phyloP scores from a whole-genome alignment of 1,140 invertebrate species.

The Zelostemma sp. region DNA sequence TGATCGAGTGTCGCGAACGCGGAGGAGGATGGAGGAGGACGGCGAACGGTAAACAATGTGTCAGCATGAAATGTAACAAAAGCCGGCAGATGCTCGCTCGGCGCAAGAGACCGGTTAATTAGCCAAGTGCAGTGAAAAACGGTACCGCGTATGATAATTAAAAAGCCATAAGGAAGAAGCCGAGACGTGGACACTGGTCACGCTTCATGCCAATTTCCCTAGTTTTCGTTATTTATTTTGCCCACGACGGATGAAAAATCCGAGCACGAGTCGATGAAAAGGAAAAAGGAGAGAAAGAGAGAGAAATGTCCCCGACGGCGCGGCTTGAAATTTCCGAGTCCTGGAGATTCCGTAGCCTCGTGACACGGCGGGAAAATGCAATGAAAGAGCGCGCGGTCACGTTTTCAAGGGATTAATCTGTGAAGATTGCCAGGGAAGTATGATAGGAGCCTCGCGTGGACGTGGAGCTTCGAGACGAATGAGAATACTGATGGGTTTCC shows the following conservation, averaged over 20 bases:
- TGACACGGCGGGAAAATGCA: constrained; percentile 48
- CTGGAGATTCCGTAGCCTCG: constrained; percentile 32
- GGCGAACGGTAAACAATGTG: too few species aligned
- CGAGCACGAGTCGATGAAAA: constrained; percentile 50
- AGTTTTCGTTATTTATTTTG: too few species aligned
- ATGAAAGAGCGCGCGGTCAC: constrained; percentile 43
- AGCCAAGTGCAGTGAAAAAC: constrained; percentile 35
- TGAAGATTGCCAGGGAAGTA: constrained; percentile 17
- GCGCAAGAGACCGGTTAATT: too few species aligned
- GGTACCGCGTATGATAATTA: constrained; percentile 62
- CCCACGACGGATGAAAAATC: constrained; percentile 29
- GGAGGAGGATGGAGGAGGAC: too few species aligned
- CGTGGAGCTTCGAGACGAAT: neutral
- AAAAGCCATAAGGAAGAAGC: constrained; percentile 62
- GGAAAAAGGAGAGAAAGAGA: too few species aligned
- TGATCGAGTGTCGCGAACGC: too few species aligned
- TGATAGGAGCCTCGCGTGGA: neutral
- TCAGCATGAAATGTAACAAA: too few species aligned
- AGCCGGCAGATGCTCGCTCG: too few species aligned
- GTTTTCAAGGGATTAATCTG: constrained; percentile 41
- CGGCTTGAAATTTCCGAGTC: constrained; percentile 17
- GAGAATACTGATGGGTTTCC: neutral
- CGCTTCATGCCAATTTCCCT: constrained; percentile 69
- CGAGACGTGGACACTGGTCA: constrained; percentile 61
- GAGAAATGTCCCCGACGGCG: constrained; percentile 37